phyloP scores from a whole-genome alignment of 2,888 invertebrate species.

The Eupelmus urozonus region DNA sequence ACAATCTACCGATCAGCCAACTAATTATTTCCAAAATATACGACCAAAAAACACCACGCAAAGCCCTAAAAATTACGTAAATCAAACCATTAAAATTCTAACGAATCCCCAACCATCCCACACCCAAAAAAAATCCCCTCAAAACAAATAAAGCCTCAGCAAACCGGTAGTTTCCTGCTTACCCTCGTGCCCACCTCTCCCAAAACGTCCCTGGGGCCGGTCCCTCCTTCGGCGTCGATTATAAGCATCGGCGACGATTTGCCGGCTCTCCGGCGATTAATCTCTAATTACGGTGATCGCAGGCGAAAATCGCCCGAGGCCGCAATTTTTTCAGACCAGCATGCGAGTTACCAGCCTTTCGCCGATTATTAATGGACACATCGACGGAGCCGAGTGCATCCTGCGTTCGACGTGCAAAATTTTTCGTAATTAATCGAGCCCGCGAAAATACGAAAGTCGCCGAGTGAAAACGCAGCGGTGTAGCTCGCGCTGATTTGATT shows the following conservation, averaged over 20 bases:
- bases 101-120: constrained; percentile 20
- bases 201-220: background rate
- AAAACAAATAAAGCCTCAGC: constrained; percentile 33
- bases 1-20: background rate
- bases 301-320: constrained; percentile 68
- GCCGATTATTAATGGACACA: constrained; percentile 69
- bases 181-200: too few relatives aligned
- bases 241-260: constrained; percentile 25
- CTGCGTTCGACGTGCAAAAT: constrained; percentile 45
- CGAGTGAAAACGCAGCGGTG: background rate
- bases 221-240: constrained; percentile 15
- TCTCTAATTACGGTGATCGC: constrained; percentile 72
- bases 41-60: background rate
- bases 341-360: background rate
- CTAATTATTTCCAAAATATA: background rate
- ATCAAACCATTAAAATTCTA: constrained; percentile 43
- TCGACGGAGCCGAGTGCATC: constrained; percentile 54
- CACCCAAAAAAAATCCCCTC: background rate
- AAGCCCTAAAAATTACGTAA: constrained; percentile 20
- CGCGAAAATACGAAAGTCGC: background rate
- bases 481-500: constrained; percentile 44
- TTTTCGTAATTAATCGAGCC: constrained; percentile 50
- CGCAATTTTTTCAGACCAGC: constrained; percentile 68
- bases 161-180: constrained; percentile 44
- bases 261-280: constrained; percentile 65